Evolutionary conservation across 30 jellyfish, hydroid and myxozoan species (phyloP), one percentile per base, ranked within the genome.

Genomic region (Catostylus mosaicus): DNA sequence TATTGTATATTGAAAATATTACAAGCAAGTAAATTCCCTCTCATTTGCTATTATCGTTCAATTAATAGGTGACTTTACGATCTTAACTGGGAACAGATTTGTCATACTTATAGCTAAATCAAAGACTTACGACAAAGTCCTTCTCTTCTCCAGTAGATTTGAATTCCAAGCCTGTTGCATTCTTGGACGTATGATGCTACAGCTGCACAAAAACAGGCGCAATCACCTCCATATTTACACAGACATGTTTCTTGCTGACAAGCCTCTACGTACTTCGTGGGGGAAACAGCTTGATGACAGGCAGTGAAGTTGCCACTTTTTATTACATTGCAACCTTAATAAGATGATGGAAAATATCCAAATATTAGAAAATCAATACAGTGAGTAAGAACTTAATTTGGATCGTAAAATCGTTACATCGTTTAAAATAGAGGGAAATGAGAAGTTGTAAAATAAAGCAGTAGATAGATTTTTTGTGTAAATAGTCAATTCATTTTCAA

Each of bases 171-270:
- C 65, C 99, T 66, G 85, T 94, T 94, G 62, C 99, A 94, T 78
- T 94, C 99, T 75, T 94, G 99, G 3, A 94, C 99, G 52, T 94
- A 94, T 5, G 99, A 95, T 33, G 97, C 83, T 30, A 94, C 96
- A 24, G 99, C 99, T 10, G 96, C 70, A 65, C 99, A 94, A 73
- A 94, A 94, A 90, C 99, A 94, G 20, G 97, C 97, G 51, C 99
- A 94, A 43, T 94, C 99, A 1, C 99, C 99, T 12, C 99, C 99
- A 76, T 35, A 83, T 77, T 94, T 94, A 70, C 99, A 94, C 35
- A 94, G 62, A 54, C 99, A 94, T 12, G 99, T 82, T 57, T 94
- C 99, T 82, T 94, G 99, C 75, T 87, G 85, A 61, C 99, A 94
- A 0, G 97, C 90, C 29, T 83, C 96, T 35, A 94, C 73, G 75